Evolutionary conservation across 2,113 vertebrate genomes (phyloP).

Genomic region (Limanda limanda): DNA sequence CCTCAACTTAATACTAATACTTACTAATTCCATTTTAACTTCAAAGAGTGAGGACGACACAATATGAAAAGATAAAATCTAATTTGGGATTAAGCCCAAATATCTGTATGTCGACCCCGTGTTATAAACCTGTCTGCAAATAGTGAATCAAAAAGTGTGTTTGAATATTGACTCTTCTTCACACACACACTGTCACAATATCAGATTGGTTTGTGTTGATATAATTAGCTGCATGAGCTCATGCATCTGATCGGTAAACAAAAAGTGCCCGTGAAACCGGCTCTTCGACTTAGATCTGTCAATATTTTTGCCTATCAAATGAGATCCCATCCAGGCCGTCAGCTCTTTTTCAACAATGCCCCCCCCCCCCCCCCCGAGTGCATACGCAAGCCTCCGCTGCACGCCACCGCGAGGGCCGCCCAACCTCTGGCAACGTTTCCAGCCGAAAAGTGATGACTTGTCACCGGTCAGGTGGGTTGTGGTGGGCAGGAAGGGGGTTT

Average conservation of each 20-base stretch:
- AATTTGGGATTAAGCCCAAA: not conserved
- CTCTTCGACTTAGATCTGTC: constrained; percentile 44
- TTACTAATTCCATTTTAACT: not conserved
- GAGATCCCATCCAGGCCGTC: constrained; percentile 53
- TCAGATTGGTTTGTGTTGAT: not conserved
- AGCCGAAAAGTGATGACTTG: constrained; percentile 78
- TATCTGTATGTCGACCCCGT: not conserved
- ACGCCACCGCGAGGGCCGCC: constrained; percentile 1
- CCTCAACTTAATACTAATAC: not conserved
- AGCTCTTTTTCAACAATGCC: constrained; percentile 74
- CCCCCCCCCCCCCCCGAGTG: constrained; percentile 3
- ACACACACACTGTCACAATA: not conserved
- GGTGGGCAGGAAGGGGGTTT: constrained; percentile 21
- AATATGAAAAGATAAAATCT: not conserved
- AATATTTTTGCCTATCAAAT: constrained; percentile 67
- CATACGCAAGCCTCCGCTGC: constrained; percentile 20
- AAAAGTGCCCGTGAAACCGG: constrained; percentile 7
- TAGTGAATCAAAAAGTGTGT: constrained; percentile 1
- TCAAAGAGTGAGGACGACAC: not conserved
- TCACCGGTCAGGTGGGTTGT: constrained; percentile 51
- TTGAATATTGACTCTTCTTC: not conserved
- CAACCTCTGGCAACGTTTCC: constrained; percentile 64
- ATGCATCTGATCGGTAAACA: constrained; percentile 5
- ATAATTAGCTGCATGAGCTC: not conserved
- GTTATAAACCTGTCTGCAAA: too few relatives aligned